Evolutionary conservation across 2,888 invertebrate species (phyloP).

Genomic region (Pilophorus perplexus): DNA sequence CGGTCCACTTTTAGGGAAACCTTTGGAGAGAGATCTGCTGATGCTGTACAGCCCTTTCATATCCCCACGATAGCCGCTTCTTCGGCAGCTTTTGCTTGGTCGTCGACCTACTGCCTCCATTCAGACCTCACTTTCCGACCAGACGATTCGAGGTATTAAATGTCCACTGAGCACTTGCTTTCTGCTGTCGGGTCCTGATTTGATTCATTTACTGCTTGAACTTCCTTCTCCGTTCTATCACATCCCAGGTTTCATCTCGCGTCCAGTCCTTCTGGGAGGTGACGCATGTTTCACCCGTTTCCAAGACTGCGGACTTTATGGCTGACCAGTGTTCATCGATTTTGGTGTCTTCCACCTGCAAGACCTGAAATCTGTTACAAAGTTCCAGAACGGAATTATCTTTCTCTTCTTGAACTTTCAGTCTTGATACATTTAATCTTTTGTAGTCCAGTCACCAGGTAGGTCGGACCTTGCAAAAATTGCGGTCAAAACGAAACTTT

Average conservation of each 20-base stretch:
- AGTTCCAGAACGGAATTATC: neutral
- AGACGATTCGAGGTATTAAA: neutral
- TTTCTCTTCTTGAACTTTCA: neutral
- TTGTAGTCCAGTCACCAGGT: too few species aligned
- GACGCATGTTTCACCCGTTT: conserved; percentile 2
- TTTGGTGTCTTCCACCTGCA: neutral
- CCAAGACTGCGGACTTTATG: conserved; percentile 1
- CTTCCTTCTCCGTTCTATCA: conserved; percentile 6
- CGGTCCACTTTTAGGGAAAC: conserved; percentile 1
- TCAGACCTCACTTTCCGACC: neutral
- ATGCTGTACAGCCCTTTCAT: conserved; percentile 7
- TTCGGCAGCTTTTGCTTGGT: conserved; percentile 1
- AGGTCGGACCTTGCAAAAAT: too few species aligned
- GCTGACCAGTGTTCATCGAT: conserved; percentile 13
- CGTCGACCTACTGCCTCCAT: conserved; percentile 11
- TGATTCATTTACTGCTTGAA: neutral
- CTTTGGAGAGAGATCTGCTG: conserved; percentile 4
- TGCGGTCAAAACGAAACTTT: too few species aligned
- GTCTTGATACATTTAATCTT: neutral
- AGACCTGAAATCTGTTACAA: neutral
- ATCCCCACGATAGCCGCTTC: neutral
- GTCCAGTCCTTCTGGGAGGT: neutral
- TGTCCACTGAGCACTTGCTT: neutral
- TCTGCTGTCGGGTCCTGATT: neutral
- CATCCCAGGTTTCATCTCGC: conserved; percentile 10